Evolutionary conservation across 1,140 invertebrate genomes (phyloP).

Genomic region (Leptinotarsa defecta): DNA sequence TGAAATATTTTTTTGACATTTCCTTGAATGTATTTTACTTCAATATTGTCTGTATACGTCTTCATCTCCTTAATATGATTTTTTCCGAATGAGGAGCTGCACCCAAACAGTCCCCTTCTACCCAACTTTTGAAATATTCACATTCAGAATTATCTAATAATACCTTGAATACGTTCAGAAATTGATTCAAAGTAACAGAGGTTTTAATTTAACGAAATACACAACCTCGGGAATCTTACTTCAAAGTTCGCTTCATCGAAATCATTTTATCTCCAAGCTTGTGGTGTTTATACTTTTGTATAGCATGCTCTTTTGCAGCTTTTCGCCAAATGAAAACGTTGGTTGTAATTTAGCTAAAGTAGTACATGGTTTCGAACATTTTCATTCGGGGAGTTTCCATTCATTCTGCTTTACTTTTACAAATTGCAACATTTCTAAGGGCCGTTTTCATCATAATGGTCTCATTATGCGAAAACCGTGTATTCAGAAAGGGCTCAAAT

Average conservation of each 20-base stretch:
- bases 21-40: no score
- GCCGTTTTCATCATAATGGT: conserved; percentile 25
- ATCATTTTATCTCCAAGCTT: conserved; percentile 40
- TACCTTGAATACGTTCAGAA: no score
- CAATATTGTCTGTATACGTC: no score
- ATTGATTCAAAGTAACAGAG: no score
- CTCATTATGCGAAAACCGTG: conserved; percentile 16
- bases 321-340: conserved; percentile 40
- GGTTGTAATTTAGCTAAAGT: conserved; percentile 44
- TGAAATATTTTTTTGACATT: no score
- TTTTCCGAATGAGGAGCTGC: no score
- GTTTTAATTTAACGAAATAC: no score
- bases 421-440: conserved; percentile 39
- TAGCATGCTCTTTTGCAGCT: conserved; percentile 40
- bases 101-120: no score
- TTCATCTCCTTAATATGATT: no score
- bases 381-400: conserved; percentile 14
- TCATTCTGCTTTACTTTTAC: conserved; percentile 40
- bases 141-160: no score
- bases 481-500: neutral
- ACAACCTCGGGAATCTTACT: no score
- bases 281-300: conserved; percentile 36
- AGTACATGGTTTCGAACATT: conserved; percentile 15
- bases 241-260: conserved; percentile 7
- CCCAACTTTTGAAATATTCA: no score